Percentiles rank a stretch among this genome's conserved stretches.
Conservation (phyloP, 2,888 invertebrate species). For the Watsonalla cultraria region DNA sequence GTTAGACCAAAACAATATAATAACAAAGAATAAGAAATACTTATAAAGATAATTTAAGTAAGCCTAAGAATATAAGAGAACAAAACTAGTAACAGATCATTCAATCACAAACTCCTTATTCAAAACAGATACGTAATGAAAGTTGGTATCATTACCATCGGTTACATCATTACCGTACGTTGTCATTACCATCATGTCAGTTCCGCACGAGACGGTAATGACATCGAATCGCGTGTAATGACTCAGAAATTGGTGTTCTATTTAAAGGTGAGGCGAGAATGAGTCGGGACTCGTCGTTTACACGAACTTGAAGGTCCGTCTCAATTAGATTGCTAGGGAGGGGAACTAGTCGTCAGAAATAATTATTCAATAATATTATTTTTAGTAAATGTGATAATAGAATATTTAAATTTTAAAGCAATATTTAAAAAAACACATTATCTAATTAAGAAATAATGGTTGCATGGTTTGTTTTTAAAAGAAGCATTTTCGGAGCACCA, state of each 20-base stretch:
- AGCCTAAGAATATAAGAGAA: too few relatives aligned
- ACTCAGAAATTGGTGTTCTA: constrained; percentile 17
- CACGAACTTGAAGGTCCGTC: constrained; percentile 36
- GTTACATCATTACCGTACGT: not conserved
- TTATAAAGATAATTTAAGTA: too few relatives aligned
- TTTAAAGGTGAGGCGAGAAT: constrained; percentile 22
- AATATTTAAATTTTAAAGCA: too few relatives aligned
- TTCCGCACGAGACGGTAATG: not conserved
- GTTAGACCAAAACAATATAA: too few relatives aligned
- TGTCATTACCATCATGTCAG: not conserved
- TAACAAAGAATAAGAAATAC: too few relatives aligned
- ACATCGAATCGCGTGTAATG: not conserved
- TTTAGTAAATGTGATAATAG: not conserved
- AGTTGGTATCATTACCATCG: not conserved
- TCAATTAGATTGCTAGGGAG: constrained; percentile 46
- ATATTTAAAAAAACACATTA: too few relatives aligned
- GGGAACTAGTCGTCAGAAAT: constrained; percentile 22
- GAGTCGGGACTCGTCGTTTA: constrained; percentile 26
- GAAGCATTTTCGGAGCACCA: too few relatives aligned
- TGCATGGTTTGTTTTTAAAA: too few relatives aligned
- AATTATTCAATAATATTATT: constrained; percentile 4
- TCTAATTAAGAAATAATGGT: too few relatives aligned
- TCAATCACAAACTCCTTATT: not conserved
- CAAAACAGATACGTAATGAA: not conserved
- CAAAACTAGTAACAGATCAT: too few relatives aligned